phyloP scores from a whole-genome alignment of 2,797 vertebrate genomes.

The Gallinago nigripennis region DNA sequence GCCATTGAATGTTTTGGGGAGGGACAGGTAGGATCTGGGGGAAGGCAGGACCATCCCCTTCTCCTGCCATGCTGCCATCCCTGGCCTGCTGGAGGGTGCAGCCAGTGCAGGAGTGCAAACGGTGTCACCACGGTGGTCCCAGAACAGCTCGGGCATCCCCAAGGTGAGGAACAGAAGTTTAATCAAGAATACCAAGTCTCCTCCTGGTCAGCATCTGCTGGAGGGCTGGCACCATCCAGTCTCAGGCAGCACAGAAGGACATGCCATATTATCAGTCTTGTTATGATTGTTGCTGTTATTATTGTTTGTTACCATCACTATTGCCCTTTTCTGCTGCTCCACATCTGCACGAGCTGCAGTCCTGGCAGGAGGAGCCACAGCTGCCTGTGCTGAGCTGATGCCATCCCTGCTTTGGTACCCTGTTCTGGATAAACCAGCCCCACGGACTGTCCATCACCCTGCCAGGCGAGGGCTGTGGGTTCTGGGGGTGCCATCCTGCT shows the following conservation, averaged over 20 bases:
- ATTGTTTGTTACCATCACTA: background rate
- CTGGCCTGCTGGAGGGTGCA: too few relatives aligned
- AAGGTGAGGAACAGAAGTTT: background rate
- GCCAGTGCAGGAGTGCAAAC: too few relatives aligned
- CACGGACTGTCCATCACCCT: background rate
- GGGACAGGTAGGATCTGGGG: background rate
- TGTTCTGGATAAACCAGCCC: background rate
- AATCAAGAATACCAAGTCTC: background rate
- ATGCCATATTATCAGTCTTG: too few relatives aligned
- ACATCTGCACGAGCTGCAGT: background rate
- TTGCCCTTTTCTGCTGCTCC: background rate
- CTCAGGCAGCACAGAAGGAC: too few relatives aligned
- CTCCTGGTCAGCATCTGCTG: background rate
- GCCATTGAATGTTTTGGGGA: accelerated
- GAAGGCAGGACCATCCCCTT: background rate
- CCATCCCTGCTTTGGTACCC: background rate
- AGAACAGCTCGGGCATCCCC: background rate
- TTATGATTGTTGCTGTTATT: too few relatives aligned
- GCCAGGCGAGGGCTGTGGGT: accelerated
- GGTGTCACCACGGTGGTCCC: background rate
- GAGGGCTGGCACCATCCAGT: background rate
- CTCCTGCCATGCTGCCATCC: background rate
- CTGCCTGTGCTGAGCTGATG: background rate
- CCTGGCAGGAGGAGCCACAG: background rate
- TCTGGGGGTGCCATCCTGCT: background rate